Evolutionary conservation across 2,797 vertebrate species (phyloP), one percentile per base, ranked within the genome.

Genomic region (Muscicapa striata): DNA sequence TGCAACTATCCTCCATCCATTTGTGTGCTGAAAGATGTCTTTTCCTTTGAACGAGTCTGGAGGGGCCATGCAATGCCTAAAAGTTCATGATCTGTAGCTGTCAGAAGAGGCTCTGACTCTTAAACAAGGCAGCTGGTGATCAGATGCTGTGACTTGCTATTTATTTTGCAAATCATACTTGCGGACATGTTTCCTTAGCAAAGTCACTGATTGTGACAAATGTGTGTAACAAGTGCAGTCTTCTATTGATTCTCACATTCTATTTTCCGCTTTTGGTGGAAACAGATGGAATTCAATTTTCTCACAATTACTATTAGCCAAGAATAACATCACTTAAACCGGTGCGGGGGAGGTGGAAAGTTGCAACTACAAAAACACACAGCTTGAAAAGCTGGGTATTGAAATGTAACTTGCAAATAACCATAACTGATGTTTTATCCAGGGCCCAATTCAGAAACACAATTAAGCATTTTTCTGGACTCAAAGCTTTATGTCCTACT

Each of bases 271-370:
- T 87, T 93, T 95, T 84, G 95, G 94, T 95, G 96, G 94, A 96
- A 96, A 94, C 96, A 96, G 96, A 96, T 96, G 96, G 96, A 95
- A 96, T 94, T 94, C 77, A 90, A 90, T 96, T 95, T 96, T 96
- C 96, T 95, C 95, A 95, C 94, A 95, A 96, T 96, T 95, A 90
- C 86, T 96, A 96, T 96, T 96, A 96, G 96, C 94, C 96, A 96
- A 96, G 93, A 96, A 96, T 94, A 96, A 96, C 95, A 96, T 92
- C 94, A 90, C 95, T 96, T 93, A 92, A 96, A 90, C 95, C 63
- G 74, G 84, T 64, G 94, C 67, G 94, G 95, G 88, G 94, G 96
- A 96, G 92, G 96, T 94, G 90, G 93, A 93, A 96, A 95, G 77
- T 89, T 89, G 90, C 95, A 92, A 82, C 95, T 96, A 94, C 88